Evolutionary conservation across 2,888 invertebrate genomes (phyloP).

Genomic region (Acleris sparsana): DNA sequence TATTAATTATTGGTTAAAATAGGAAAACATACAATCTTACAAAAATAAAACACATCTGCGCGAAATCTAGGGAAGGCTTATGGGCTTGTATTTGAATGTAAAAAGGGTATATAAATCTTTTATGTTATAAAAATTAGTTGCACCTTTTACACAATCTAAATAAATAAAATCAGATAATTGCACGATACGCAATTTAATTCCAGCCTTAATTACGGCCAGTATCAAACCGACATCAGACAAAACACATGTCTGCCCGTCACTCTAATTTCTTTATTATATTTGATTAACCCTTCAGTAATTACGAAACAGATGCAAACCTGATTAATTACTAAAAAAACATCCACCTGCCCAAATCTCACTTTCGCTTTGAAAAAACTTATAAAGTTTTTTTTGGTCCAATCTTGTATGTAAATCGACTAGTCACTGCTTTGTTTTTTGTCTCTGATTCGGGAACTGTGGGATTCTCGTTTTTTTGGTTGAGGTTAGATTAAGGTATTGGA

Average conservation of each 20-base stretch:
- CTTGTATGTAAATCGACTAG: constrained; percentile 41
- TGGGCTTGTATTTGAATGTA: too few species aligned
- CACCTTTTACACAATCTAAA: neutral
- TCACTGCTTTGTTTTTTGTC: constrained; percentile 39
- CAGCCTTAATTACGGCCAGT: constrained; percentile 26
- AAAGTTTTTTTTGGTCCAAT: constrained; percentile 32
- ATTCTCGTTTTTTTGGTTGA: constrained; percentile 19
- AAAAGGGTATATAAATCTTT: too few species aligned
- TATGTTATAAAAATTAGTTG: too few species aligned
- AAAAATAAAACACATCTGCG: too few species aligned
- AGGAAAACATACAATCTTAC: too few species aligned
- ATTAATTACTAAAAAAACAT: constrained; percentile 43
- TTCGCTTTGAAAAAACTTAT: constrained; percentile 35
- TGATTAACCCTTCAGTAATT: constrained; percentile 46
- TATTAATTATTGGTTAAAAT: too few species aligned
- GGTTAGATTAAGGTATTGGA: constrained; percentile 11
- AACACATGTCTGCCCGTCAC: constrained; percentile 33
- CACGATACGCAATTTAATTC: constrained; percentile 32
- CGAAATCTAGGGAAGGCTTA: too few species aligned
- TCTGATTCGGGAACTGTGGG: constrained; percentile 30
- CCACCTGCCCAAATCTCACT: constrained; percentile 43
- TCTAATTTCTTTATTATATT: constrained; percentile 46
- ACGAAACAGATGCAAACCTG: constrained; percentile 42
- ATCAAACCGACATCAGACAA: constrained; percentile 25
- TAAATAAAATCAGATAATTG: constrained; percentile 5